These are phyloP conservation scores for Syrrhaptes paradoxus DNA, from an alignment of 2,113 vertebrate species.

Conservation along the genomic window DNA sequence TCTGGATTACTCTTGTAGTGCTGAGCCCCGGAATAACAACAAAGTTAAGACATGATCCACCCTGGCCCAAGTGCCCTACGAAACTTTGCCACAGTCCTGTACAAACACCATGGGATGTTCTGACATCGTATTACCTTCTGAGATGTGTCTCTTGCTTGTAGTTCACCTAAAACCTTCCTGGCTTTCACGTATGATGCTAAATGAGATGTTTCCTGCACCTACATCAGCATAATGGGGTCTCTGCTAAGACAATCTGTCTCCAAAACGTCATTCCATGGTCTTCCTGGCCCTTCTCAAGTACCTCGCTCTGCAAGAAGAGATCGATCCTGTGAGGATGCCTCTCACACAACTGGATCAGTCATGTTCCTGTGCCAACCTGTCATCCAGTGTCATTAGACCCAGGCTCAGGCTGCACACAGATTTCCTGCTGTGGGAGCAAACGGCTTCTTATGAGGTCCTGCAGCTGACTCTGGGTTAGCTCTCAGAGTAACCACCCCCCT, in stretches of 20 bases:
- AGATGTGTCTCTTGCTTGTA: not conserved
- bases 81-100: not conserved
- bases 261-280: not conserved
- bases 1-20: not conserved
- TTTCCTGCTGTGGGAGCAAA: not conserved
- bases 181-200: not conserved
- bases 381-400: not conserved
- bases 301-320: not conserved
- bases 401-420: not conserved
- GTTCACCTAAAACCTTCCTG: not conserved
- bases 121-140: not conserved
- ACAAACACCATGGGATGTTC: not conserved
- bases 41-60: not conserved
- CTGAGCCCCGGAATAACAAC: not conserved
- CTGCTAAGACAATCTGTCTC: not conserved
- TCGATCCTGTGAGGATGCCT: not conserved
- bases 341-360: not conserved
- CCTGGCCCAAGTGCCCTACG: not conserved
- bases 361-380: not conserved
- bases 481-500: not conserved
- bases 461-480: not conserved
- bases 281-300: not conserved
- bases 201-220: not conserved
- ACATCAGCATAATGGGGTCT: not conserved
- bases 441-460: not conserved